These are phyloP conservation scores for Dendrocincla tyrannina DNA, from an alignment of 2,797 vertebrate species.

Conservation along the genomic window DNA sequence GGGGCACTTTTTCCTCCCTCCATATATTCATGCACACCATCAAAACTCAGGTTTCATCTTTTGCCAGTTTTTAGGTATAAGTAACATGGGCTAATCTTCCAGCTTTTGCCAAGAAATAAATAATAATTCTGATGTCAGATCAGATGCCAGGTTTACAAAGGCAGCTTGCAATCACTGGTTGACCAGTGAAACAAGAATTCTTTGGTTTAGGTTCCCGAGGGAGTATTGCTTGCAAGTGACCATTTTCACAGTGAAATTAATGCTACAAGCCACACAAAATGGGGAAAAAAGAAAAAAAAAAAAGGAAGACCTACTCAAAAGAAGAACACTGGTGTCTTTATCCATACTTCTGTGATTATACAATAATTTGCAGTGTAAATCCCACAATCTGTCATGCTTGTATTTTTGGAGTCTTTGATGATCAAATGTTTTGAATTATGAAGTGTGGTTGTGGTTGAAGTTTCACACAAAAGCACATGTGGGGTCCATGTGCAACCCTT, in stretches of 20 bases:
- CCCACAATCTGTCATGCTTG: background rate
- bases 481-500: background rate
- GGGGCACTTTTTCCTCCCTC: background rate
- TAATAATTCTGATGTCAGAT: slow-evolving; percentile 11
- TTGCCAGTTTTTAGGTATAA: background rate
- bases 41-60: slow-evolving; percentile 3
- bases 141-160: background rate
- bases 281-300: too few relatives aligned
- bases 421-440: slow-evolving; percentile 2
- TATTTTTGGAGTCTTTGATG: slow-evolving; percentile 38
- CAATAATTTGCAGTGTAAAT: slow-evolving; percentile 11
- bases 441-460: background rate
- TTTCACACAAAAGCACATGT: background rate
- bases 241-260: background rate
- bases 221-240: background rate
- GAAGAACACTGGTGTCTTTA: background rate
- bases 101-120: slow-evolving; percentile 13
- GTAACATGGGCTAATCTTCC: background rate
- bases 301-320: background rate
- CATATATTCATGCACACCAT: background rate
- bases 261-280: background rate
- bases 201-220: background rate
- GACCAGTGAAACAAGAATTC: background rate
- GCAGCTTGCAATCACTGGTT: background rate
- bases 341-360: background rate